Evolutionary conservation across 1,140 invertebrate genomes (phyloP).

Genomic region (Pseudomyrmex sp.): DNA sequence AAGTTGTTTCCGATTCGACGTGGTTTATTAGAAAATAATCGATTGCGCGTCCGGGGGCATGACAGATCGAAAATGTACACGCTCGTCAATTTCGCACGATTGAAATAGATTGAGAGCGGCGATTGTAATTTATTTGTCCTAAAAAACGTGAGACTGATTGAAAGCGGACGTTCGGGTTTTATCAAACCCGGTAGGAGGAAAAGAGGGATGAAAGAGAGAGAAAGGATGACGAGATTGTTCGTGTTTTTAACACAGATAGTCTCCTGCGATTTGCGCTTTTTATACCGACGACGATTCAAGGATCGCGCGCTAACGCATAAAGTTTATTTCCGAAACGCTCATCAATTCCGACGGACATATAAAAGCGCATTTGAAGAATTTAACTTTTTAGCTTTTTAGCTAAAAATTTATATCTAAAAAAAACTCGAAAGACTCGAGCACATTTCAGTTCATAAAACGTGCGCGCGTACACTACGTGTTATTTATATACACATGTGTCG

Average conservation of each 20-base stretch:
- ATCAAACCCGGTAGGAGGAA: background rate
- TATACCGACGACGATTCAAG: conserved; percentile 13
- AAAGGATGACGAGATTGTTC: background rate
- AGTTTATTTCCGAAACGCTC: conserved; percentile 2
- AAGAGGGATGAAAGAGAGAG: no score
- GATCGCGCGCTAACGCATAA: background rate
- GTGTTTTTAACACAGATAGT: conserved; percentile 25
- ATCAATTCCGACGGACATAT: background rate
- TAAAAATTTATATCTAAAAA: background rate
- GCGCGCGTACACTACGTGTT: background rate
- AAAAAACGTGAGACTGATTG: conserved; percentile 32
- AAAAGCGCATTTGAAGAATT: background rate
- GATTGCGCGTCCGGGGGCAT: conserved; percentile 28
- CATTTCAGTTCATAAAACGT: background rate
- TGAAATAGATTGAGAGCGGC: conserved; percentile 48
- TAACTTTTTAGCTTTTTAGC: background rate
- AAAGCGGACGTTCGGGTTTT: conserved; percentile 31
- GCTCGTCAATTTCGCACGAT: conserved; percentile 57
- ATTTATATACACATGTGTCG: background rate
- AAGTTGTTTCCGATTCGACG: background rate
- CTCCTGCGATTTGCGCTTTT: conserved; percentile 39
- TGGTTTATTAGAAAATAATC: conserved; percentile 40
- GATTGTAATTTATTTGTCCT: conserved; percentile 55
- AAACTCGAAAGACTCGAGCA: background rate
- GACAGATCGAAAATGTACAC: conserved; percentile 43